Percentiles rank a stretch among this genome's conserved stretches.
phyloP scores from a whole-genome alignment of 2,888 invertebrate genomes.

The Prenolepis imparis region DNA sequence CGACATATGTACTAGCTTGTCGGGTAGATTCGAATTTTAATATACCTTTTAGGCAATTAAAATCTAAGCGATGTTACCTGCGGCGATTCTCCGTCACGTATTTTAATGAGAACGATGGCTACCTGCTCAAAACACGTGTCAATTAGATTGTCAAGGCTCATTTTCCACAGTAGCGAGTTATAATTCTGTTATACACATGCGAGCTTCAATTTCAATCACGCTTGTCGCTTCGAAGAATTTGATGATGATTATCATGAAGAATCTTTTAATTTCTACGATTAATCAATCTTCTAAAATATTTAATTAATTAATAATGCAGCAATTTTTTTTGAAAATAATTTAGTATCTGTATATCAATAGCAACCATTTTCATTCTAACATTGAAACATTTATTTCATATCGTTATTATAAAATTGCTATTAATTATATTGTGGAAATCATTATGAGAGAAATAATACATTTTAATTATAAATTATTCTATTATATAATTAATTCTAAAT shows the following conservation, averaged over 20 bases:
- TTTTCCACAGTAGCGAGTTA: not conserved
- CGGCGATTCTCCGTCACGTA: slow-evolving; percentile 67
- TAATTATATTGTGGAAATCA: not conserved
- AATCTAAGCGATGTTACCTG: slow-evolving; percentile 77
- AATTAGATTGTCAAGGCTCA: not conserved
- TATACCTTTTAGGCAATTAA: slow-evolving; percentile 76
- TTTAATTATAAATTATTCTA: not conserved
- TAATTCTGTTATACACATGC: not conserved
- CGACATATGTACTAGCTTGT: not conserved
- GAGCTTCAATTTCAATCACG: not conserved
- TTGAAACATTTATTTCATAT: not conserved
- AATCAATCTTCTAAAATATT: not conserved
- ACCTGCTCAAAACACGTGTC: slow-evolving; percentile 37
- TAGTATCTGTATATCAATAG: not conserved
- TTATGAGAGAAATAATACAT: not conserved
- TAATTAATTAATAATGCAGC: not conserved
- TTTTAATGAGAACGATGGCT: slow-evolving; percentile 56
- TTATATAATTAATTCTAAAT: not conserved
- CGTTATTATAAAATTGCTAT: not conserved
- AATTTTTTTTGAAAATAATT: not conserved
- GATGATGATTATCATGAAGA: not conserved
- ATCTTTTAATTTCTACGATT: not conserved
- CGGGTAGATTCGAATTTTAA: slow-evolving; percentile 70
- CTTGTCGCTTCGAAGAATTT: not conserved
- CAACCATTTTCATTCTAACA: not conserved